These are phyloP conservation scores for Agrotis puta DNA, from an alignment of 2,888 invertebrate genomes.

Conservation along the genomic window DNA sequence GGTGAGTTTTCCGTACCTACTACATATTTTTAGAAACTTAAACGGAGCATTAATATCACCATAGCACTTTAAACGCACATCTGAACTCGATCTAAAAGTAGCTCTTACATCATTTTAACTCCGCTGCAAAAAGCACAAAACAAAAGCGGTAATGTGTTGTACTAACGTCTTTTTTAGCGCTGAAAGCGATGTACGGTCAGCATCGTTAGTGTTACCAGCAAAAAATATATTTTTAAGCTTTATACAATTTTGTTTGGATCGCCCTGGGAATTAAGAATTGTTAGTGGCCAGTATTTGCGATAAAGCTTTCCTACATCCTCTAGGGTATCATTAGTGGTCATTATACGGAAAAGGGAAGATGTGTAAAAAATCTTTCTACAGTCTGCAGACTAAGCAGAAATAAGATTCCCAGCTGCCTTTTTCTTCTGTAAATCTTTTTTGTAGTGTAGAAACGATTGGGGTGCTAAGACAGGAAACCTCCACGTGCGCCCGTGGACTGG, in stretches of 20 bases:
- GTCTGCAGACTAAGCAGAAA: neutral
- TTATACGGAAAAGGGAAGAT: neutral
- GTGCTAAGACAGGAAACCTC: too few species aligned
- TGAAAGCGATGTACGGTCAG: conserved; percentile 56
- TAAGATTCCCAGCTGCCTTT: neutral
- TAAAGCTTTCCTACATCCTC: conserved; percentile 23
- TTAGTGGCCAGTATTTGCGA: conserved; percentile 30
- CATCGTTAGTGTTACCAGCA: conserved; percentile 56
- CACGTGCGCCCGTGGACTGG: too few species aligned
- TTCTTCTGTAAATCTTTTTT: neutral
- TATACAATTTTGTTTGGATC: conserved; percentile 50
- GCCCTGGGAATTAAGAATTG: conserved; percentile 31
- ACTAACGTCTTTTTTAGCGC: conserved; percentile 63
- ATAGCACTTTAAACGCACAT: neutral
- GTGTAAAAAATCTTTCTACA: neutral
- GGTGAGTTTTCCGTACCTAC: too few species aligned
- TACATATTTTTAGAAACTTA: too few species aligned
- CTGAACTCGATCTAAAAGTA: conserved; percentile 16
- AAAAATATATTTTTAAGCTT: conserved; percentile 57
- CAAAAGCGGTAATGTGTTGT: conserved; percentile 53
- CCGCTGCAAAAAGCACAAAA: conserved; percentile 37
- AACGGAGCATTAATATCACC: neutral
- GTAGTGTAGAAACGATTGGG: too few species aligned
- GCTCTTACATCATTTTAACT: conserved; percentile 23
- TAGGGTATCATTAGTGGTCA: conserved; percentile 41